Base-by-base conservation (phyloP, 2,113 vertebrate genomes). In the Panthera uncia region DNA sequence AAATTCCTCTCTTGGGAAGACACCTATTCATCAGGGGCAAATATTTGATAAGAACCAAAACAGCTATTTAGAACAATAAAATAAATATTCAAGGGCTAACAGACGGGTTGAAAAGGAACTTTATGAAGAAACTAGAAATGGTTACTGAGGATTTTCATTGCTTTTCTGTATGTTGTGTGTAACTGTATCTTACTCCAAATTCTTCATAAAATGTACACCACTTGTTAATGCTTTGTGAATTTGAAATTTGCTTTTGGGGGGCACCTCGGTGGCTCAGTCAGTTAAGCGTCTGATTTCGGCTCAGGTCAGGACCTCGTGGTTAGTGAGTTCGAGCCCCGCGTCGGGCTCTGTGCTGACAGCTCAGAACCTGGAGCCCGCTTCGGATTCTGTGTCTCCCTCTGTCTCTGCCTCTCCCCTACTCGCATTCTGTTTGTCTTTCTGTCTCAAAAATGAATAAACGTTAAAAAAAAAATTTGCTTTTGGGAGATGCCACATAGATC, bases 31-130 rank as follows among this genome's bases (percentile, higher is more conserved):
- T 29, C 7, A 48, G 41, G 52, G 61, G 29, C 31, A 73, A 76
- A 89, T 71, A 93, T 61, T 55, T 45, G 55, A 31, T 57, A 95
- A 55, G 68, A 88, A 84, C 38, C 38, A 83, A 83, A 95, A 84
- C 4, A 85, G 55, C 36, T 50, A 48, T 38, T 63, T 38, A 23
- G n/a, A 55, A 94, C 4, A 31, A 86, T 52, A 65, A 69, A 82
- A 71, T 79, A 86, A 91, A 94, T 73, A 48, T 57, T 82, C n/a
- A 31, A 33, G 31, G n/a, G 31, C n/a, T 91, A 91, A 79, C 4
- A 36, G 55, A 55, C 31, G 73, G 57, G 45, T 33, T 31, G 50
- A 66, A 91, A 85, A 81, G 29, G 23, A 80, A 86, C 18, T 71
- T 80, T 41, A 6, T 94, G 52, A 73, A 79, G 73, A 73, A 80